A percentile compares a stretch with the other conserved stretches of the same genome.
These are phyloP conservation scores for Lithodes maja DNA, from an alignment of 2,888 invertebrate genomes.

Conservation along the genomic window DNA sequence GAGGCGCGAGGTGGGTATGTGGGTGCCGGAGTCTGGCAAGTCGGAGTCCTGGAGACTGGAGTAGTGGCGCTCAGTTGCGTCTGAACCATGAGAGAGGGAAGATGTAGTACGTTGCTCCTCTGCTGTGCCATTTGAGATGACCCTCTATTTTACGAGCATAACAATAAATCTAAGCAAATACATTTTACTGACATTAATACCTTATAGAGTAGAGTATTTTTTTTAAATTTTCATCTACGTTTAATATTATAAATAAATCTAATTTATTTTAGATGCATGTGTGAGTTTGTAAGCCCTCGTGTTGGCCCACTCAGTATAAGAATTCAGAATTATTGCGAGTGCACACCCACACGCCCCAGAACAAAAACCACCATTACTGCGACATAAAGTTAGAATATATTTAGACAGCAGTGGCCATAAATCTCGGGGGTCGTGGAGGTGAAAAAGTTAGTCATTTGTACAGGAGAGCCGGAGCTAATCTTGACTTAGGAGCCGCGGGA, in stretches of 20 bases:
- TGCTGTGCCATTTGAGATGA: not conserved
- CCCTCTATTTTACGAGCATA: too few relatives aligned
- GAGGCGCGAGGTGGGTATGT: not conserved
- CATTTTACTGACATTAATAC: too few relatives aligned
- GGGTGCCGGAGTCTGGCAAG: not conserved
- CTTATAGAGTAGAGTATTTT: too few relatives aligned
- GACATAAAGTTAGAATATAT: not conserved
- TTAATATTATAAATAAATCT: not conserved
- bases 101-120: not conserved
- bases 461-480: too few relatives aligned
- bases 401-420: not conserved
- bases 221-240: too few relatives aligned
- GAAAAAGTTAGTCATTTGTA: not conserved
- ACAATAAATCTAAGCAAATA: too few relatives aligned
- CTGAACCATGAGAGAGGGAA: not conserved
- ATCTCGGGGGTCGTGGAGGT: not conserved
- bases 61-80: not conserved
- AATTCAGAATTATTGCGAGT: not conserved
- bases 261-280: not conserved
- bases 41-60: not conserved
- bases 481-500: too few relatives aligned
- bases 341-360: not conserved
- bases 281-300: not conserved
- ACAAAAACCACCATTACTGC: not conserved
- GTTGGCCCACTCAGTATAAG: not conserved